Evolutionary conservation across 1,140 invertebrate genomes (phyloP), one percentile per base, ranked within the genome.

Genomic region (Arctopsyche grandis): DNA sequence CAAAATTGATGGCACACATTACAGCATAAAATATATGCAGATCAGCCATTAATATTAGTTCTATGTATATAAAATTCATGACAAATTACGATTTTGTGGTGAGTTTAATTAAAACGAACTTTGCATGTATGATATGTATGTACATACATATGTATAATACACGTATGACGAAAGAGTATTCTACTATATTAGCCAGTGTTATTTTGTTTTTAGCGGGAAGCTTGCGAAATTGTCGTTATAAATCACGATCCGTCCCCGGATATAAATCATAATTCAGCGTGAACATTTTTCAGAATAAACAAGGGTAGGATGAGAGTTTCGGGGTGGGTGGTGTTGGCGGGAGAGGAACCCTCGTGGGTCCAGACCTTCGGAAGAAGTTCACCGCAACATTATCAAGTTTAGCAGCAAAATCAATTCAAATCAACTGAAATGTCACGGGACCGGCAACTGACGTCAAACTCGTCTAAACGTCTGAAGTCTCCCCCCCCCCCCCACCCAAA

Each of bases 321-420:
- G 21, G 69, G 14, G 43, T 14, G 63, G 24, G 22, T 10, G 21
- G 19, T n/a, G n/a, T n/a, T 63, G 63, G 12, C 10, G 12, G 48
- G 16, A 12, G 48, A 52, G 48, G n/a, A 16, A 10, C n/a, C 52
- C 75, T 66, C 63, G 63, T 22, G 63, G 63, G 63, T 29, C n/a
- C n/a, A 12, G 71, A 79, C 24, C 21, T 63, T 74, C 52, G 16
- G 48, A 38, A 7, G 38, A 70, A 75, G 44, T 52, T 79, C 60
- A 9, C 21, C 44, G 22, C 26, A 74, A 66, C 63, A 66, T 66
- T 75, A 80, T 77, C 76, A 80, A 80, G 48, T 80, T 81, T 63
- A 44, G 26, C 56, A 46, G 58, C 58, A 66, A 66, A 78, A 82
- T 79, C 80, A 79, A 79, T 82, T 79, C 80, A 79, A 79, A 82